Evolutionary conservation across 2,797 vertebrate genomes (phyloP), one percentile per base, ranked within the genome.

Genomic region (Potorous gilbertii): DNA sequence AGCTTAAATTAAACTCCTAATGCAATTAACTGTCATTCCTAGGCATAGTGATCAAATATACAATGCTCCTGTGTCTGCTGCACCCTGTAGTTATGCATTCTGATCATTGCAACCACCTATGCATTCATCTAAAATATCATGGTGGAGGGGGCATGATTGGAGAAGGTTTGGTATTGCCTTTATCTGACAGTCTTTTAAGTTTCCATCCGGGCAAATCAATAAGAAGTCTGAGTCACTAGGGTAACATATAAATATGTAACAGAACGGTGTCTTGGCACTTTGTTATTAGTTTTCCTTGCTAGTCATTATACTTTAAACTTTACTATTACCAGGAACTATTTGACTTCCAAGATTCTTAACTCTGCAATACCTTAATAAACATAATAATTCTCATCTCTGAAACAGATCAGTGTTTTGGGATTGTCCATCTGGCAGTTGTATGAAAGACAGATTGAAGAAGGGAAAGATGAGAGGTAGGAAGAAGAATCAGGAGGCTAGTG

Each of bases 1-100:
- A 3, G 5, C 97, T 96, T 62, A 97, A 98, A 97, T 97, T 97
- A 98, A 96, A 97, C 94, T 97, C 89, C 50, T 96, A 96, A 96
- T 92, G 95, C 0, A 96, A 96, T 96, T 96, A 97, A 95, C 87
- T 93, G 93, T 28, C 97, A 97, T 96, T 97, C 66, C 97, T 90
- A 96, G 62, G 0, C 27, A 59, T 91, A 94, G 13, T 96, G 96
- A 97, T 98, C 92, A 96, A 97, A 95, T 91, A 96, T 55, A 74
- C 13, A 94, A 55, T 94, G 94, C 28, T 93, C 92, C 54, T 81
- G n/a, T 95, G 93, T 93, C 5, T 50, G 90, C 57, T 95, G 40
- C 87, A 97, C 90, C 54, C 40, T 97, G 56, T 56, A 95, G 34
- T 55, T 89, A 74, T 96, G 93, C 29, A 95, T 1, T 3, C 11